A percentile compares a stretch with the other conserved stretches of the same genome.
These are phyloP conservation scores for Hofmannophila pseudospretella DNA, from an alignment of 2,888 invertebrate species.

Conservation along the genomic window DNA sequence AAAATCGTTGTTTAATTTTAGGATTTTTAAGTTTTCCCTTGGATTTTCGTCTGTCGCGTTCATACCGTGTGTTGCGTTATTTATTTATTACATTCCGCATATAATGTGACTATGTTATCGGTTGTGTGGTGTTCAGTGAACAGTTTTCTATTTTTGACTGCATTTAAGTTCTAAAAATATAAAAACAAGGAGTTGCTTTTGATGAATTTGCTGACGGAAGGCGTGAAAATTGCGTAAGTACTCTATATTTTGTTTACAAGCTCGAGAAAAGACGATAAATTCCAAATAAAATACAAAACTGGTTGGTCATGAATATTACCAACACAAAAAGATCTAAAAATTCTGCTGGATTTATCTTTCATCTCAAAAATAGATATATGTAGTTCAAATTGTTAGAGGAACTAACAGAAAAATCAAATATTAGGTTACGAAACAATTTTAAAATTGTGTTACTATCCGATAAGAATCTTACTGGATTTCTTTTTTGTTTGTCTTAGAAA, in stretches of 20 bases:
- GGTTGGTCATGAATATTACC: neutral
- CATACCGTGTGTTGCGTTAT: slow-evolving; percentile 26
- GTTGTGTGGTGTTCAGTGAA: slow-evolving; percentile 39
- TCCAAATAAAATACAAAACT: neutral
- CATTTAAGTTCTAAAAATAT: slow-evolving; percentile 56
- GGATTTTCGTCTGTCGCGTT: slow-evolving; percentile 37
- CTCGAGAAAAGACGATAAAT: neutral
- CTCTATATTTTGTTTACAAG: slow-evolving; percentile 13
- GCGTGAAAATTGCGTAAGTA: slow-evolving; percentile 67
- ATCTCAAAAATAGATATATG: too few species aligned
- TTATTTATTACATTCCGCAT: slow-evolving; percentile 39
- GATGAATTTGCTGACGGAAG: slow-evolving; percentile 50
- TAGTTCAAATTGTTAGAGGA: too few species aligned
- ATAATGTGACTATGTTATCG: slow-evolving; percentile 45
- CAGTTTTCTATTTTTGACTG: slow-evolving; percentile 64
- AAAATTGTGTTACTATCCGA: too few species aligned
- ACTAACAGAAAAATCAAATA: too few species aligned
- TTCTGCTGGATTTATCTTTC: too few species aligned
- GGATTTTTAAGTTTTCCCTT: slow-evolving; percentile 39
- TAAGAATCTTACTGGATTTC: neutral
- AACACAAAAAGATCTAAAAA: too few species aligned
- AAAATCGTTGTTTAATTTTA: slow-evolving; percentile 28
- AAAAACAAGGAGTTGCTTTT: slow-evolving; percentile 34
- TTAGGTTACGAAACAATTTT: too few species aligned
- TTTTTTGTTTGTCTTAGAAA: too few species aligned